phyloP scores from a whole-genome alignment of 2,888 invertebrate species.

The Drosophila cracens region DNA sequence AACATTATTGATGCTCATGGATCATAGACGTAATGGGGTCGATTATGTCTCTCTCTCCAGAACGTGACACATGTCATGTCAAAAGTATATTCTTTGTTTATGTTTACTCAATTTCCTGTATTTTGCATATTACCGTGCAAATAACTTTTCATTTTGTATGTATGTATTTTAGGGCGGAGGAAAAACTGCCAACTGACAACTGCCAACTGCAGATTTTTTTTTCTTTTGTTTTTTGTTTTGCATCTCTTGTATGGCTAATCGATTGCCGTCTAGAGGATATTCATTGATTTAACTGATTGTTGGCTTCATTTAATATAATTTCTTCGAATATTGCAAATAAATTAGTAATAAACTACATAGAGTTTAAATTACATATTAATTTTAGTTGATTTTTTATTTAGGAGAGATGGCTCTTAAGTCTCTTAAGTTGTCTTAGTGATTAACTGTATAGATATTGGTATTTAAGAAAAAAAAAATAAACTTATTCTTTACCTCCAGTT shows the following conservation, averaged over 20 bases:
- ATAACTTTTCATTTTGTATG: not conserved
- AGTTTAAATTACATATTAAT: not conserved
- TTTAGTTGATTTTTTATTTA: not conserved
- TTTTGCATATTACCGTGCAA: not conserved
- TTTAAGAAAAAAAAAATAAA: not conserved
- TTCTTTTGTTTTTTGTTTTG: not conserved
- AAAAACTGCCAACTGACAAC: not conserved
- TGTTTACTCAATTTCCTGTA: not conserved
- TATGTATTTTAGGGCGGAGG: not conserved
- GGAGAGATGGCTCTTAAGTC: not conserved
- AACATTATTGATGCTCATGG: not conserved
- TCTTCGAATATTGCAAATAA: not conserved
- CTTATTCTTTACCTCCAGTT: constrained; percentile 87
- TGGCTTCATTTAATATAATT: not conserved
- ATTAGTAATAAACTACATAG: too few species aligned
- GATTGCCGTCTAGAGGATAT: not conserved
- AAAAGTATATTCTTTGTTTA: not conserved
- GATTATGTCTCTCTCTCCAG: not conserved
- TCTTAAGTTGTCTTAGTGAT: too few species aligned
- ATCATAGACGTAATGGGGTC: not conserved
- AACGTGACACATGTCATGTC: not conserved
- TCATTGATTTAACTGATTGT: not conserved
- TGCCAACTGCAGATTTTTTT: not conserved
- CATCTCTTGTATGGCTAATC: not conserved
- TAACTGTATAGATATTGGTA: not conserved